Conservation (phyloP, 2,888 invertebrate genomes). For the Heliconius charithonia region DNA sequence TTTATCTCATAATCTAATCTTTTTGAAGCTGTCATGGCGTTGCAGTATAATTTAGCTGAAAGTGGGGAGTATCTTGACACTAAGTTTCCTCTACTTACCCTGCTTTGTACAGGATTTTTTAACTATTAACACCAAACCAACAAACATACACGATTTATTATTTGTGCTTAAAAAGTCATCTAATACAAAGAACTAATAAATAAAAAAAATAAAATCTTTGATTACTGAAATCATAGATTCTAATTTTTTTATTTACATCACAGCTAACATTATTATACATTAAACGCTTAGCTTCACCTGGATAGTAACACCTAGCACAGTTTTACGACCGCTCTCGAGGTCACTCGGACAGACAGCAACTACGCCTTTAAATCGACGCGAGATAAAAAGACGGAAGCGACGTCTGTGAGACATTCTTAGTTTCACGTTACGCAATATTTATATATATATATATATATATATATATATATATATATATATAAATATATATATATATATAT, state of each 20-base stretch:
- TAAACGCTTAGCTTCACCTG: constrained; percentile 16
- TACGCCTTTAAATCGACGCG: constrained; percentile 50
- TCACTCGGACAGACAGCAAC: constrained; percentile 57
- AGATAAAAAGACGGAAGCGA: constrained; percentile 51
- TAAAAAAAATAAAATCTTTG: too few relatives aligned
- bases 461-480: too few relatives aligned
- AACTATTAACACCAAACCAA: too few relatives aligned
- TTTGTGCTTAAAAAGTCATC: neutral
- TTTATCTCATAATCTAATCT: neutral
- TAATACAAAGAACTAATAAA: neutral
- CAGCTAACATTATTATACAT: neutral
- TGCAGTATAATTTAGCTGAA: neutral
- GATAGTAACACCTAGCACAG: constrained; percentile 49
- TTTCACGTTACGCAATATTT: constrained; percentile 21
- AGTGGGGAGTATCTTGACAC: too few relatives aligned
- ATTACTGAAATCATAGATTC: neutral
- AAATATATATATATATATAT: too few relatives aligned
- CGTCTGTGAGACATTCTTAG: constrained; percentile 39
- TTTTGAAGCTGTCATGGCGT: neutral
- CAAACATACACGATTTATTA: too few relatives aligned
- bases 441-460: too few relatives aligned
- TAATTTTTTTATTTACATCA: neutral
- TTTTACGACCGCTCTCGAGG: constrained; percentile 71
- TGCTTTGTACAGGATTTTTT: too few relatives aligned
- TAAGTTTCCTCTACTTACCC: too few relatives aligned